phyloP scores from a whole-genome alignment of 1,140 invertebrate genomes.

The Eriocheir sinensis region DNA sequence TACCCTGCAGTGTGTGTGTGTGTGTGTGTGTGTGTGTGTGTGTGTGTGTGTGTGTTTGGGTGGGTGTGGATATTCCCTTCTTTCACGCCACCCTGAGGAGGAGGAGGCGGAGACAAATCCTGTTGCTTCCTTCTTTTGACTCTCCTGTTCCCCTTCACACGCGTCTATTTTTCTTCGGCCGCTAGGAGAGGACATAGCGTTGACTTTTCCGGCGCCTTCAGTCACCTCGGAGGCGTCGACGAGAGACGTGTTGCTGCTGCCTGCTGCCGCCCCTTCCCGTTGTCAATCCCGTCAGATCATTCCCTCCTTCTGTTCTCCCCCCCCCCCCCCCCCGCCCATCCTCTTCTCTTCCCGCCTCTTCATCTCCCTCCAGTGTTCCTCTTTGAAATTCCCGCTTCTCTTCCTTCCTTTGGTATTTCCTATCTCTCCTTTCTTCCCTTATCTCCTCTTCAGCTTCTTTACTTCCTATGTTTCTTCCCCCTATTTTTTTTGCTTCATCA shows the following conservation, averaged over 20 bases:
- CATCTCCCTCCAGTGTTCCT: too few species aligned
- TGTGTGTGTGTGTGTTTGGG: not conserved
- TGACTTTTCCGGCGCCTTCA: conserved; percentile 8
- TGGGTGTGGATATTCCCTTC: not conserved
- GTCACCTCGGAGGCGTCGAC: not conserved
- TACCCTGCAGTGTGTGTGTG: not conserved
- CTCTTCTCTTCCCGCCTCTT: too few species aligned
- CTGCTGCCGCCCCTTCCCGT: not conserved
- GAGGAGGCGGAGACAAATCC: too few species aligned
- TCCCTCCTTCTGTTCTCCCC: not conserved
- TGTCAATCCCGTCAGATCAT: too few species aligned
- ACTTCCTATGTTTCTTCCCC: too few species aligned
- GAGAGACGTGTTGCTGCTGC: not conserved
- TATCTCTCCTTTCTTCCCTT: too few species aligned
- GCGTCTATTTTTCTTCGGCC: not conserved
- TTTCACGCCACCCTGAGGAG: not conserved
- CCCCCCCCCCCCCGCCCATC: too few species aligned
- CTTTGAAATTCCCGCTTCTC: too few species aligned
- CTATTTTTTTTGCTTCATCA: too few species aligned
- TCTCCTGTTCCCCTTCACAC: not conserved
- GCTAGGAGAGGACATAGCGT: not conserved
- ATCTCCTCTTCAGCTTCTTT: too few species aligned
- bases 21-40: conserved; percentile 16
- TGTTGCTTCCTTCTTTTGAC: not conserved
- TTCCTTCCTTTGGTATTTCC: too few species aligned